Base-by-base conservation (phyloP, 2,113 vertebrate genomes). In the Equus przewalskii region DNA sequence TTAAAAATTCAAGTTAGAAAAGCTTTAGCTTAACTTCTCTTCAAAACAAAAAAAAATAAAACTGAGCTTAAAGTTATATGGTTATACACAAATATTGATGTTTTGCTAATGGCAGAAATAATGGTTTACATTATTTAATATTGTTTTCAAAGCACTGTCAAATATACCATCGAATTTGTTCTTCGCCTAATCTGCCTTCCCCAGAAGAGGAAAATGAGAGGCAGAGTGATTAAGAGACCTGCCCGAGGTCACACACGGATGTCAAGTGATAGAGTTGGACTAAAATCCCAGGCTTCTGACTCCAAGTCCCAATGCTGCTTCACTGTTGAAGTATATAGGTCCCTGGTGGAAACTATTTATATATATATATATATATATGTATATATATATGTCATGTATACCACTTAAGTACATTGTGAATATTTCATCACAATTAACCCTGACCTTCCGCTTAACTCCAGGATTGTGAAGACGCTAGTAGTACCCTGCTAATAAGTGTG, bases 371-470 rank as follows among this genome's bases (percentile, higher is more conserved):
- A 36, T 36, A 41, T 41, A 41, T 41, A 41, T 41, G 36, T 41
- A 41, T 54, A 54, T 54, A 54, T 54, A 54, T 54, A 7, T 54
- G 3, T 58, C 33, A 33, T 46, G 30, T 33, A 10, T 69, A 5
- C 60, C 54, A 65, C 1, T 91, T 87, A 69, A 67, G 36, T 89
- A 80, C 92, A 13, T 51, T 69, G 36, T 96, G 60, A 96, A 83
- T 97, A 92, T 89, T 96, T 94, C 92, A 70, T 97, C 46, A 89
- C 1, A 89, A 14, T 95, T 91, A 94, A 81, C 69, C 13, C 82
- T 36, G 62, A n/a, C 75, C 30, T 79, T 85, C 56, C 88, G 64
- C 4, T 93, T 75, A 93, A 84, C 33, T 49, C 36, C 44, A 70
- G 30, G 30, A 5, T 60, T 94, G 15, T 81, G n/a, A 96, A 97